Percentiles rank a stretch among this genome's conserved stretches.
Evolutionary conservation across 2,113 vertebrate species (phyloP).

Genomic region (Stictonetta naevosa): DNA sequence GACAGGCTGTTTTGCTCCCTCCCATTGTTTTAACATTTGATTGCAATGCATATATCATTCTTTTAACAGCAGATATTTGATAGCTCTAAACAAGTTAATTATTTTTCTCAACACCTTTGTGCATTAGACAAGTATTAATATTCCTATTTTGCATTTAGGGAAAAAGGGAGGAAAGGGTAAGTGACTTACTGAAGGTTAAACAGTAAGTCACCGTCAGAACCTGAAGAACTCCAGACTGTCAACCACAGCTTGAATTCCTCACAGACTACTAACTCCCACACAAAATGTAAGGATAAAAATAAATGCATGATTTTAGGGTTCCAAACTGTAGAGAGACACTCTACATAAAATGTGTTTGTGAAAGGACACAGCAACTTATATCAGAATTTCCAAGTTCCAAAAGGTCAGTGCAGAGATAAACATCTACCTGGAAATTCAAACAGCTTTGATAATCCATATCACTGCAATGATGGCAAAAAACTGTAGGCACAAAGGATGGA

Average conservation of each 20-base stretch:
- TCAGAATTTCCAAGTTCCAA: not conserved
- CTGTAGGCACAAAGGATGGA: not conserved
- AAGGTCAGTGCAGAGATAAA: not conserved
- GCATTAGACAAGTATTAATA: slow-evolving; percentile 30
- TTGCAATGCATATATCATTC: slow-evolving; percentile 46
- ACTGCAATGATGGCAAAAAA: not conserved
- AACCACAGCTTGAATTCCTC: not conserved
- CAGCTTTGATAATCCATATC: not conserved
- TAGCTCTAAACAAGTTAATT: slow-evolving; percentile 61
- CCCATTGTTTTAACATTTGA: slow-evolving; percentile 54
- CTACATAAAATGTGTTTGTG: not conserved
- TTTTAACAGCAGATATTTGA: slow-evolving; percentile 27
- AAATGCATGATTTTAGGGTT: not conserved
- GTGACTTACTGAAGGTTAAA: slow-evolving; percentile 5
- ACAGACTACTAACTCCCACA: not conserved
- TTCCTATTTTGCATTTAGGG: slow-evolving; percentile 2
- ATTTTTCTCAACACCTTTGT: slow-evolving; percentile 41
- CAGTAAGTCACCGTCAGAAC: not conserved
- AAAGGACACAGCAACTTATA: not conserved
- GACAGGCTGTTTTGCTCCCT: slow-evolving; percentile 19
- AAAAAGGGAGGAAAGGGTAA: not conserved
- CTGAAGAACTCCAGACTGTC: not conserved
- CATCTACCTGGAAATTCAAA: not conserved
- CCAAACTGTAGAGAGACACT: not conserved
- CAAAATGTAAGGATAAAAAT: not conserved